Base-by-base conservation (phyloP, 2,113 vertebrate genomes). In the Malurus elegans region DNA sequence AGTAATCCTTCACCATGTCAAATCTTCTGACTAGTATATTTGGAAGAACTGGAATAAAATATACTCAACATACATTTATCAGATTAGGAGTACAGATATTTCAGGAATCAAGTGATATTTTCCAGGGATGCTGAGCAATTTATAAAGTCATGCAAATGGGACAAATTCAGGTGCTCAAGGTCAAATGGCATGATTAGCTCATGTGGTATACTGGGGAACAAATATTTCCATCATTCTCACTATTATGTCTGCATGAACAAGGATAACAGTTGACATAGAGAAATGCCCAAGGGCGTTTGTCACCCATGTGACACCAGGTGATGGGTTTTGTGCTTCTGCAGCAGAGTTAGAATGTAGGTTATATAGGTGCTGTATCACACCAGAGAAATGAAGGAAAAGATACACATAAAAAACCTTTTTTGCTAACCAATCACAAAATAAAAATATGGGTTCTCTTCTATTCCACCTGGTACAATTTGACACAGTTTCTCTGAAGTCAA, bases 391-490 rank as follows among this genome's bases (percentile, higher is more conserved):
- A 42, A 82, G 18, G 20, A 45, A 90, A 70, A 8, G 0, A 48
- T 34, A 31, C 5, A 8, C 18, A 24, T 8, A 40, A 56, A 69
- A 85, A 34, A 10, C 2, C 0, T 61, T 45, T 44, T 31, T 42
- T 48, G 8, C 14, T 44, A 67, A 57, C 6, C 19, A 44, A 62
- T 44, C 67, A 42, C 18, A 29, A 48, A 62, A 45, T 19, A 23
- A 87, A 74, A 75, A 20, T 36, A 58, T 0, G 0, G 2, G 2
- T 38, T 34, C 8, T 50, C 19, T 45, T 50, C 64, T 58, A n/a
- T 58, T 54, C 15, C 51, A 18, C 32, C 4, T 29, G 14, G 13
- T 40, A 26, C 6, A 79, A 51, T 28, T 19, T 60, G 14, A 7
- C 15, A 14, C 8, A 29, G 21, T 32, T 79, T 74, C 45, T 34